Evolutionary conservation across 2,888 invertebrate species (phyloP).

Genomic region (Thecocarcelia acutangulata): DNA sequence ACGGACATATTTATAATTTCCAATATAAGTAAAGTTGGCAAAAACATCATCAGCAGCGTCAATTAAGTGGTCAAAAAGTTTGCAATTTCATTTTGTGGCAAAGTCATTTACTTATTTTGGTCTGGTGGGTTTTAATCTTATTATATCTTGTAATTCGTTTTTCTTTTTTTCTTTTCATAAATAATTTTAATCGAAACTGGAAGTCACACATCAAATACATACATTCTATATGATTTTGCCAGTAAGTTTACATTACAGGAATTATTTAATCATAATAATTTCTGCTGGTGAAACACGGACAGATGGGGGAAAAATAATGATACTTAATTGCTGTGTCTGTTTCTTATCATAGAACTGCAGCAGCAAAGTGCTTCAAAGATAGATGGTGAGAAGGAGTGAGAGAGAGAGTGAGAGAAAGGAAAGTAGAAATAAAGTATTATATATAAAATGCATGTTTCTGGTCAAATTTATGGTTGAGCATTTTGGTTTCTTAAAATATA

Average conservation of each 20-base stretch:
- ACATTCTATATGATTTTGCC: not conserved
- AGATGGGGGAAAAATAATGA: constrained; percentile 2
- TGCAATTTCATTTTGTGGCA: constrained; percentile 49
- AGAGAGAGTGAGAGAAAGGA: too few relatives aligned
- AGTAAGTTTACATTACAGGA: not conserved
- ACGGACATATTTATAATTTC: too few relatives aligned
- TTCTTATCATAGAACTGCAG: constrained; percentile 44
- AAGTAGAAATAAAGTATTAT: too few relatives aligned
- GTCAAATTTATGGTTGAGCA: too few relatives aligned
- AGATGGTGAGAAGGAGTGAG: not conserved
- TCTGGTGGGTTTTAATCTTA: constrained; percentile 24
- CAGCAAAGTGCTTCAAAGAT: not conserved
- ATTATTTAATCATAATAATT: constrained; percentile 27
- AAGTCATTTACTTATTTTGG: constrained; percentile 31
- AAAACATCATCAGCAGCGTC: constrained; percentile 25
- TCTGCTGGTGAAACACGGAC: not conserved
- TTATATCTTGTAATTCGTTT: not conserved
- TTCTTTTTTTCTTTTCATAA: not conserved
- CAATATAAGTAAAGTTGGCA: not conserved
- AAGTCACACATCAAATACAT: too few relatives aligned
- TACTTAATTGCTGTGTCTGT: constrained; percentile 34
- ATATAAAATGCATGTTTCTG: too few relatives aligned
- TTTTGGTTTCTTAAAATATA: too few relatives aligned
- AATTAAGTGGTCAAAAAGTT: constrained; percentile 48
- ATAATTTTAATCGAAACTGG: not conserved